Conservation (phyloP, 2,113 vertebrate genomes). For the Eudorcas thomsonii region DNA sequence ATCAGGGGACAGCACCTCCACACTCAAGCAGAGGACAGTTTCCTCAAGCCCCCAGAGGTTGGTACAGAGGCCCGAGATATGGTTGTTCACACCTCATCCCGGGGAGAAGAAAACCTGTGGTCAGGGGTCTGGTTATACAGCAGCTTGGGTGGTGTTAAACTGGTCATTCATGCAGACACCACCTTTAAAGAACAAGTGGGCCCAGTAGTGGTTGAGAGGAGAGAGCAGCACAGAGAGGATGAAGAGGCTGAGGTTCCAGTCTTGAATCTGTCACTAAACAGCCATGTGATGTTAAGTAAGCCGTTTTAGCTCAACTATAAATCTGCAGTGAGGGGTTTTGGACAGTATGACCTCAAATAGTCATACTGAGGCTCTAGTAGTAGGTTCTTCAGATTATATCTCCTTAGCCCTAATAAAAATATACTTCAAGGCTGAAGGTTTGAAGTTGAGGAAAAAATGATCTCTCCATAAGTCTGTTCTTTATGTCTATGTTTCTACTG, state of each 20-base stretch:
- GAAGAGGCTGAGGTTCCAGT: not conserved
- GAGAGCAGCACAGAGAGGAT: not conserved
- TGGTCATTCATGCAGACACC: not conserved
- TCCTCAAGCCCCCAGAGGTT: not conserved
- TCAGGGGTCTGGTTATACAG: not conserved
- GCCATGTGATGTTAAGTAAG: not conserved
- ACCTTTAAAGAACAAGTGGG: not conserved
- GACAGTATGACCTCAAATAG: not conserved
- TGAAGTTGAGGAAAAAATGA: not conserved
- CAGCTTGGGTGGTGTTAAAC: not conserved
- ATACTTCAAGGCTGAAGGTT: not conserved
- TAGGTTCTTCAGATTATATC: not conserved
- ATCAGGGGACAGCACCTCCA: not conserved
- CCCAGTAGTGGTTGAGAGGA: not conserved
- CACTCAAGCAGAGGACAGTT: not conserved
- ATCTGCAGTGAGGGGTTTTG: not conserved
- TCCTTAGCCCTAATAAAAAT: not conserved
- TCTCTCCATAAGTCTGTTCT: not conserved
- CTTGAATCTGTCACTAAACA: not conserved
- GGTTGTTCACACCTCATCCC: slow-evolving; percentile 9
- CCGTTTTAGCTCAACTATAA: not conserved
- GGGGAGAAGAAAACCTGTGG: not conserved
- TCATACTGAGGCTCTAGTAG: not conserved
- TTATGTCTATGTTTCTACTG: not conserved
- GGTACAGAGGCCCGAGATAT: not conserved